phyloP scores from a whole-genome alignment of 1,140 invertebrate species.

The Zaprionus capensis region DNA sequence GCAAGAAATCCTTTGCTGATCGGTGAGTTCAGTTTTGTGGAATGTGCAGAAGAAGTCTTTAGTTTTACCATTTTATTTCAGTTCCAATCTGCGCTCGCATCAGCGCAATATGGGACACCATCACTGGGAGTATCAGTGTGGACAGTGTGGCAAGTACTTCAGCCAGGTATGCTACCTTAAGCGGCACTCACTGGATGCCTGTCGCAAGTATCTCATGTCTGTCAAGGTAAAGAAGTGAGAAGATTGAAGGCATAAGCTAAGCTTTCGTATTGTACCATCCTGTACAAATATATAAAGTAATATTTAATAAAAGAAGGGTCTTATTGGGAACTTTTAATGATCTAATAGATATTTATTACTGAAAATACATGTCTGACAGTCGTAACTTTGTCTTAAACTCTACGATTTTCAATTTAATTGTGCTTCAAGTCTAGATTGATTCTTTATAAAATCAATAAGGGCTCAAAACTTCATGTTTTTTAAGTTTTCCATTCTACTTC shows the following conservation, averaged over 20 bases:
- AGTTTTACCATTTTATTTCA: constrained; percentile 60
- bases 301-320: no score
- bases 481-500: no score
- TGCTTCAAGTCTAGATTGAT: no score
- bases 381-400: no score
- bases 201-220: constrained; percentile 86
- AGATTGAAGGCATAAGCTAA: neutral
- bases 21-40: constrained; percentile 84
- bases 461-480: no score
- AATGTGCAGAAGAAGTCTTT: neutral
- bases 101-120: constrained; percentile 89
- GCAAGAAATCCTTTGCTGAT: constrained; percentile 90
- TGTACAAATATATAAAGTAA: no score
- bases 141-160: constrained; percentile 89
- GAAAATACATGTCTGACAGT: no score
- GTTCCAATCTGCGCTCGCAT: constrained; percentile 89
- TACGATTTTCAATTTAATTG: no score
- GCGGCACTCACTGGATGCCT: constrained; percentile 89
- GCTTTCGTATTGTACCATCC: neutral
- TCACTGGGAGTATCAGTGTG: constrained; percentile 88
- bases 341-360: no score
- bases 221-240: constrained; percentile 33
- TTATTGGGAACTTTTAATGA: no score
- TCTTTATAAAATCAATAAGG: no score
- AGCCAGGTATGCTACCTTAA: constrained; percentile 90